These are phyloP conservation scores for Scaptomyza hsui DNA, from an alignment of 1,140 invertebrate species.

Conservation along the genomic window DNA sequence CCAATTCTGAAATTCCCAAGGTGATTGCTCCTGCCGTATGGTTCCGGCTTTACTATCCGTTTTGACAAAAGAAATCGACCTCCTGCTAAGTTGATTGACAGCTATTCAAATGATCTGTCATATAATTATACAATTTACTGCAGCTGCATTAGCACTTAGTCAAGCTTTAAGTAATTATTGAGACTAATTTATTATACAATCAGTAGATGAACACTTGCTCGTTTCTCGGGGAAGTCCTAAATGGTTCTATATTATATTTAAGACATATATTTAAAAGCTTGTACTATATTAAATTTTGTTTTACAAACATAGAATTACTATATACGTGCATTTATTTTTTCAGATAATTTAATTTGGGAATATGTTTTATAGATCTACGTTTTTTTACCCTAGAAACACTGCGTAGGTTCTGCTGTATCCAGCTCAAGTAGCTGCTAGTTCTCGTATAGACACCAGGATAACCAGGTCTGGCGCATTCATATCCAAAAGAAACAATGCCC, in stretches of 20 bases:
- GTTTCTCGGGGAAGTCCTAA: no score
- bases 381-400: conserved; percentile 13
- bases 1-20: neutral
- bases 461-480: conserved; percentile 88
- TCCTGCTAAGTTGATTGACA: neutral
- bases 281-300: no score
- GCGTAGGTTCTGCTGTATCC: conserved; percentile 63
- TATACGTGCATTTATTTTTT: no score
- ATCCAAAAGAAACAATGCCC: conserved; percentile 88
- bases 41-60: conserved; percentile 9
- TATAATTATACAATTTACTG: no score
- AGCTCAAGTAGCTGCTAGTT: conserved; percentile 84
- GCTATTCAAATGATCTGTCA: neutral
- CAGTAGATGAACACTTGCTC: no score
- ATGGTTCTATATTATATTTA: no score
- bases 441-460: conserved; percentile 89
- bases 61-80: neutral
- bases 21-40: neutral
- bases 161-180: neutral
- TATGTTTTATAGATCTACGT: neutral
- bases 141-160: neutral
- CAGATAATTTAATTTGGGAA: no score
- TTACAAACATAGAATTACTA: no score
- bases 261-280: no score
- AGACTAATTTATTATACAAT: neutral